Conservation (phyloP, 1,140 invertebrate genomes). For the Ruditapes philippinarum region DNA sequence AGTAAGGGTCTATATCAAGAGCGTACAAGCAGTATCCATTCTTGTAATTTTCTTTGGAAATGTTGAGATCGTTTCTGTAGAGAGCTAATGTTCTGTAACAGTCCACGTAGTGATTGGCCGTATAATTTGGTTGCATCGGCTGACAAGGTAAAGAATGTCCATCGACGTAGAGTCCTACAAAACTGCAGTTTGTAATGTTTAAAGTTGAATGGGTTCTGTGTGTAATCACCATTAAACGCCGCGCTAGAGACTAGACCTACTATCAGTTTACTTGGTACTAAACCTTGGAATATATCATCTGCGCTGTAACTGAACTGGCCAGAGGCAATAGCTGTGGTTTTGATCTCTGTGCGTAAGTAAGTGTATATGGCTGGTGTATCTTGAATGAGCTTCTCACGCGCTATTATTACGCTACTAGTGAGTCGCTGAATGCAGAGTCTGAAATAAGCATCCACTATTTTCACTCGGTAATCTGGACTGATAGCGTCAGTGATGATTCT, state of each 20-base stretch:
- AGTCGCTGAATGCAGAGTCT: slow-evolving; percentile 40
- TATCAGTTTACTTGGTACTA: slow-evolving; percentile 23
- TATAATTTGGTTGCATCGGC: background rate
- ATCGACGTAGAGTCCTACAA: slow-evolving; percentile 16
- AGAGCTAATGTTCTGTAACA: slow-evolving; percentile 13
- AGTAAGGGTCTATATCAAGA: background rate
- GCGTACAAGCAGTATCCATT: slow-evolving; percentile 7
- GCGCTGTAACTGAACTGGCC: slow-evolving; percentile 29
- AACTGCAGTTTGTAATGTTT: background rate
- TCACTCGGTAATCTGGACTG: slow-evolving; percentile 14
- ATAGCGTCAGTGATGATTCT: background rate
- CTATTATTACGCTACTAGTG: slow-evolving; percentile 39
- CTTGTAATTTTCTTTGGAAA: background rate
- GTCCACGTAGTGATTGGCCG: background rate
- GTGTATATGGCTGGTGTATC: slow-evolving; percentile 39
- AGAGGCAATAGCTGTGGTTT: slow-evolving; percentile 21
- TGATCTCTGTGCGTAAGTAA: slow-evolving; percentile 46
- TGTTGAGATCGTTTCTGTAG: background rate
- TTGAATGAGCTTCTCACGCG: slow-evolving; percentile 34
- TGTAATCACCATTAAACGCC: slow-evolving; percentile 18
- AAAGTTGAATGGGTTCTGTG: slow-evolving; percentile 38
- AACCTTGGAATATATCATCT: slow-evolving; percentile 11
- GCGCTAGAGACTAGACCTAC: background rate
- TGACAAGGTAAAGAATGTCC: background rate
- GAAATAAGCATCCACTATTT: slow-evolving; percentile 61